Base-by-base conservation (phyloP, 2,113 vertebrate species). In the Marcusenius ussheri region DNA sequence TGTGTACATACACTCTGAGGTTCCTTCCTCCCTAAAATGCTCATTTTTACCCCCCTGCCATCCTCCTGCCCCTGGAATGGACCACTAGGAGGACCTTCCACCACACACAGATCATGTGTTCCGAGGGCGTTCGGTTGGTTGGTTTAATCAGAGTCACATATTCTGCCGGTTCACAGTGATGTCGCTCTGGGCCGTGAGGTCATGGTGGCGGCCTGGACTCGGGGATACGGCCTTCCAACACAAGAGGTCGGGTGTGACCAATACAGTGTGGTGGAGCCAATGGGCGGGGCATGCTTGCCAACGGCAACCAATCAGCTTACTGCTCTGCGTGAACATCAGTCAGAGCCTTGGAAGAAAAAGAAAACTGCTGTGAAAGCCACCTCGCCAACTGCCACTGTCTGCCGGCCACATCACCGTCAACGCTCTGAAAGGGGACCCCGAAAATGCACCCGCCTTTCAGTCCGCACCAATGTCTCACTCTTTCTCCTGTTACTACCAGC, bases 131-230 rank as follows among this genome's bases (percentile, higher is more conserved):
- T 19, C 90, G 90, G 91, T 93, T 92, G 91, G 92, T 91, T 93
- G 93, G 92, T 93, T 94, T 93, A 93, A 93, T 88, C 87, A 66
- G 88, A 58, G 90, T 93, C 92, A 93, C 92, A 92, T 92, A 93
- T 92, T 92, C 88, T 21, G 51, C 88, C 74, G 87, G 84, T 92
- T 94, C 92, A 93, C 92, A 91, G 86, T 90, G 83, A 8, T 66
- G 90, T 90, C 66, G 85, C 8, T 31, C 62, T 10, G 11, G 90
- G 86, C 62, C 91, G 91, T 87, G 39, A 83, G 90, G 90, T 89
- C 92, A 91, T 2, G 10, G 85, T 2, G 24, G 24, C 35, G 2
- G 35, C 35, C 31, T 42, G 74, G 35, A 1, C 62, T 62, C 91
- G 90, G 88, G 91, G 83, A 91, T 50, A 90, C 88, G 87, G 89